Evolutionary conservation across 1,140 invertebrate genomes (phyloP), one percentile per base, ranked within the genome.

Genomic region (Rhagoletis zephyria): DNA sequence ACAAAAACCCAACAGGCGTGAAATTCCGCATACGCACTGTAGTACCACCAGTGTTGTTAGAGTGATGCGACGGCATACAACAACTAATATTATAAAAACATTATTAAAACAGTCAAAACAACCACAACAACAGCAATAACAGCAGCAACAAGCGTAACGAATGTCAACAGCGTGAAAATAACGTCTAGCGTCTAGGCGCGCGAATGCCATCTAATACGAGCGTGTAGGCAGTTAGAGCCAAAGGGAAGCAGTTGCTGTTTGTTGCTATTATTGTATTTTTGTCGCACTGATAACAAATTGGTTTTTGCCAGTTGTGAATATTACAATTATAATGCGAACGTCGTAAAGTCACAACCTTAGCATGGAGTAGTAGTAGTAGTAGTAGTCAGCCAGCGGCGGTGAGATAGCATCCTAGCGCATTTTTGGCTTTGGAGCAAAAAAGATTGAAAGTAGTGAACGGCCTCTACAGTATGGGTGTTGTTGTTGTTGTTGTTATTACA

Each of bases 201-300:
- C 45, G 67, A 42, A 63, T n/a, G 40, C 45, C 3, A 81, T 56
- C 51, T 56, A 56, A 56, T 56, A 7, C 51, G 51, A 30, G 30
- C 1, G 30, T 30, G 30, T 30, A 30, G 30, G 30, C 10, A 30
- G 30, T 30, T 30, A 1, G 30, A 30, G 30, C 30, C 30, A 30
- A 30, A 30, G 30, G 30, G 30, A 30, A 30, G 30, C 30, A 30
- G 30, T 30, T 56, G 51, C 10, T 30, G 30, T 30, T 19, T 56
- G 74, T 81, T 81, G 42, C 56, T 81, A 16, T 56, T 81, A 7
- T 81, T 45, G 48, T 10, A 14, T 81, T 30, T 19, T 56, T 56
- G 51, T 59, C 74, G 74, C 85, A 61, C 59, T 85, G 56, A 85
- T 85, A 85, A 85, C 85, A 85, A 85, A 85, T 85, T 85, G 60